These are phyloP conservation scores for Stegastes partitus DNA, from an alignment of 2,113 vertebrate genomes.

Conservation along the genomic window DNA sequence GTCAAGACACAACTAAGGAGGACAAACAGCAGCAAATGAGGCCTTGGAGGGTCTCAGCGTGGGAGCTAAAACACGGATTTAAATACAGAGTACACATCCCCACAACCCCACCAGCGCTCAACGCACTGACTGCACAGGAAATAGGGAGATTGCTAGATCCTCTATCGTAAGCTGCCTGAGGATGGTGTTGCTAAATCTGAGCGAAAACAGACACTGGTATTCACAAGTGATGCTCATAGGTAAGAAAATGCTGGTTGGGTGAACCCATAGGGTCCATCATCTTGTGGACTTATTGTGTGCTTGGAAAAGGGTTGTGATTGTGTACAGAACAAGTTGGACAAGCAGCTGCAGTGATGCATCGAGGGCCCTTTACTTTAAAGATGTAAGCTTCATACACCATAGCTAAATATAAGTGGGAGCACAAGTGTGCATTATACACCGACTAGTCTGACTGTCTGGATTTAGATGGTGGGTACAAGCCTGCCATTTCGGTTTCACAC, in stretches of 20 bases:
- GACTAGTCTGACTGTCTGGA: too few species aligned
- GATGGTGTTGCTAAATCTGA: slow-evolving; percentile 34
- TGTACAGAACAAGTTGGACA: neutral
- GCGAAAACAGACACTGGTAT: slow-evolving; percentile 14
- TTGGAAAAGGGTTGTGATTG: neutral
- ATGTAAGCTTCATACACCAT: neutral
- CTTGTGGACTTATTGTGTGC: neutral
- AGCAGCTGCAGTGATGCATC: neutral
- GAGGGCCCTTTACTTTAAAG: neutral
- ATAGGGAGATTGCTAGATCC: slow-evolving; percentile 44
- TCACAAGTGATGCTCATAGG: slow-evolving; percentile 29
- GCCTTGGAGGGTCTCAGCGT: slow-evolving; percentile 78
- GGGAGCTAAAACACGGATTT: slow-evolving; percentile 73
- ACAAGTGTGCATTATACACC: neutral
- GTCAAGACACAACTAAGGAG: slow-evolving; percentile 76
- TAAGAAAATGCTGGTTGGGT: neutral
- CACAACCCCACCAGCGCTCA: slow-evolving; percentile 40
- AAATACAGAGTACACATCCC: slow-evolving; percentile 65
- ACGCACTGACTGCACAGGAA: slow-evolving; percentile 52
- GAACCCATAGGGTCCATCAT: neutral
- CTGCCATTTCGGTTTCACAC: too few species aligned
- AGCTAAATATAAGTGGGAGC: neutral
- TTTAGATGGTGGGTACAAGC: too few species aligned
- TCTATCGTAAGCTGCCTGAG: slow-evolving; percentile 40
- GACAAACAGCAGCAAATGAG: slow-evolving; percentile 79